Percentiles rank a stretch among this genome's conserved stretches.
These are phyloP conservation scores for Polypterus senegalus DNA, from an alignment of 2,113 vertebrate genomes.

Conservation along the genomic window DNA sequence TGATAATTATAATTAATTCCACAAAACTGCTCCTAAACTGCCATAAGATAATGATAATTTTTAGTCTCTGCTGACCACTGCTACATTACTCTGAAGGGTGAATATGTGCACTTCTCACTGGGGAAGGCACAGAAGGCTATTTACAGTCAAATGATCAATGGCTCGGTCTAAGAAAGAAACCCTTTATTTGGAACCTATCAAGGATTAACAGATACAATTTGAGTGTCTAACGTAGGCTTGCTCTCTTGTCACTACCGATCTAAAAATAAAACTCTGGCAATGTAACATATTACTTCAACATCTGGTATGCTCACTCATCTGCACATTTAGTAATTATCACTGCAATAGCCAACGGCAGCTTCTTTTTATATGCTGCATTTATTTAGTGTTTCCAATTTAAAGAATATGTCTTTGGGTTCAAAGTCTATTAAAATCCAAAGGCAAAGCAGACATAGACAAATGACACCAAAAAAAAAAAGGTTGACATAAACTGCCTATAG, in stretches of 20 bases:
- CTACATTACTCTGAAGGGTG: not conserved
- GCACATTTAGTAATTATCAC: constrained; percentile 38
- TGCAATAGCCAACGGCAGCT: constrained; percentile 36
- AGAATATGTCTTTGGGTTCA: no score
- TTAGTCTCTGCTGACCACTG: not conserved
- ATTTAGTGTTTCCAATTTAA: no score
- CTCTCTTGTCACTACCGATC: constrained; percentile 28
- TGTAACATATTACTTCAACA: constrained; percentile 12
- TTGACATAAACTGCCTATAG: no score
- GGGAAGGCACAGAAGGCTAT: not conserved
- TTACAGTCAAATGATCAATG: not conserved
- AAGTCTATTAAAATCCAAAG: no score
- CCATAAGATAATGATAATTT: not conserved
- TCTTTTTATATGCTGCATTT: constrained; percentile 21
- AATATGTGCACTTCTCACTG: not conserved
- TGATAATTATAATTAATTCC: not conserved
- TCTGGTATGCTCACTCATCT: constrained; percentile 35
- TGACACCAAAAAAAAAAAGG: no score
- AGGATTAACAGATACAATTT: constrained; percentile 24
- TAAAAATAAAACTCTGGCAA: constrained; percentile 37
- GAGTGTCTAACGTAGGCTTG: constrained; percentile 35
- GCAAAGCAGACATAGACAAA: no score
- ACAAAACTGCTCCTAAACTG: not conserved
- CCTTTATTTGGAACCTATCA: constrained; percentile 20
- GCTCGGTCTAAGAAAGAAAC: not conserved